phyloP scores from a whole-genome alignment of 1,140 invertebrate species.

The Theocolax elegans region DNA sequence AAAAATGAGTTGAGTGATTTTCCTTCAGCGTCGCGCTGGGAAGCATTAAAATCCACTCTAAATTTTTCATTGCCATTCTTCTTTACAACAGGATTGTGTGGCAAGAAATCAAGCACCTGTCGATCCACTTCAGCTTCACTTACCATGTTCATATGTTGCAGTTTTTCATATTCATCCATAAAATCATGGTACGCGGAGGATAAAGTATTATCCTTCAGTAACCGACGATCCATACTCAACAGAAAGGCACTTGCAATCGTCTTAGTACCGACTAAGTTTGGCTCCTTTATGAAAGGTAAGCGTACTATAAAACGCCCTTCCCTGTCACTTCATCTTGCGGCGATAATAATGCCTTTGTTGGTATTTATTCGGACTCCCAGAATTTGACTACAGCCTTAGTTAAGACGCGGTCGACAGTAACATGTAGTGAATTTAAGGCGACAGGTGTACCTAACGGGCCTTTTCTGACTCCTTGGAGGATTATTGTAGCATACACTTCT shows the following conservation, averaged over 20 bases:
- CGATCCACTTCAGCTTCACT: no score
- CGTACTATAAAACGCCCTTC: no score
- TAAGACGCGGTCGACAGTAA: background rate
- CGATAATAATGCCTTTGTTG: background rate
- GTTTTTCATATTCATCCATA: constrained; percentile 3
- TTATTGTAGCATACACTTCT: background rate
- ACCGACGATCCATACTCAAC: no score
- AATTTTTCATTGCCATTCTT: background rate
- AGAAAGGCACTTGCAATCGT: no score
- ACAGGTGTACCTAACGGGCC: background rate
- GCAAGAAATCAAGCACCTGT: no score
- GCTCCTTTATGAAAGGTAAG: no score
- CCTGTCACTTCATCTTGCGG: background rate
- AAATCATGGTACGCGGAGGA: background rate
- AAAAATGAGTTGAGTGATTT: background rate
- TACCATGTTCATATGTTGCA: no score
- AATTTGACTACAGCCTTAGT: background rate
- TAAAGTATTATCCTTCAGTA: no score
- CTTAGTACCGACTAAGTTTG: no score
- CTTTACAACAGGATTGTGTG: background rate
- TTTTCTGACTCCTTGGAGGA: no score
- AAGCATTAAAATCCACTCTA: background rate
- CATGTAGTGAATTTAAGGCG: background rate
- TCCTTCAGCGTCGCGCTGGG: background rate
- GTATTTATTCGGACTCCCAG: background rate